Conservation (phyloP, 1,140 invertebrate genomes). For the Paracyclopina nana region DNA sequence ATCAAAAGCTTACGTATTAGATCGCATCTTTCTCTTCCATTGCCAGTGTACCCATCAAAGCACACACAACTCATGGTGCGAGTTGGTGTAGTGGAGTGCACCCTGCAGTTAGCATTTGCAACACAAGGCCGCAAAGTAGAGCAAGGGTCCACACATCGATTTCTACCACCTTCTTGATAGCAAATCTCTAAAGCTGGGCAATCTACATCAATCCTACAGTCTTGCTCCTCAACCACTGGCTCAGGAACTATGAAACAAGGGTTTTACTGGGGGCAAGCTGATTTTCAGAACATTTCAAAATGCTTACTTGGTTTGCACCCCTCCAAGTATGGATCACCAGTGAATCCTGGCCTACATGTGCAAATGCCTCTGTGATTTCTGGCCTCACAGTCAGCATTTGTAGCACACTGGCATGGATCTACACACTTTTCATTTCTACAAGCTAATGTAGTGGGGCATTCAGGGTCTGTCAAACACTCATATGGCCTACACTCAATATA, state of each 20-base stretch:
- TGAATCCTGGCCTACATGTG: constrained; percentile 50
- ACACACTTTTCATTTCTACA: constrained; percentile 24
- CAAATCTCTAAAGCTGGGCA: constrained; percentile 46
- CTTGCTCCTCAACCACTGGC: constrained; percentile 26
- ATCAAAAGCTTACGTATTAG: constrained; percentile 22
- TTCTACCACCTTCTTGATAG: constrained; percentile 3
- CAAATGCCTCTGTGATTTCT: constrained; percentile 18
- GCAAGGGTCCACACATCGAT: no score
- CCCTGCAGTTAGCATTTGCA: constrained; percentile 52
- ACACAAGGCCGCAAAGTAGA: constrained; percentile 50
- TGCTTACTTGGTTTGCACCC: constrained; percentile 1
- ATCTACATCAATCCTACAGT: constrained; percentile 67
- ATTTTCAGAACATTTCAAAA: neutral
- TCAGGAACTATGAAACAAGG: neutral
- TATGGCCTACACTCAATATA: constrained; percentile 25
- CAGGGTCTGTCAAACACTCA: constrained; percentile 29
- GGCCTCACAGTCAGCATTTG: constrained; percentile 43
- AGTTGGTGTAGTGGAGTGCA: constrained; percentile 53
- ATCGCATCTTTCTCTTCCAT: constrained; percentile 48
- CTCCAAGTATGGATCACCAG: constrained; percentile 45
- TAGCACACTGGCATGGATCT: constrained; percentile 37
- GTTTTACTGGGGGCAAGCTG: neutral
- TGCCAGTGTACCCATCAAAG: constrained; percentile 40
- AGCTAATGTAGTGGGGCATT: constrained; percentile 25
- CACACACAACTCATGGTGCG: constrained; percentile 71